Conservation (phyloP, 2,888 invertebrate genomes). For the Ennomos fuscantarius region DNA sequence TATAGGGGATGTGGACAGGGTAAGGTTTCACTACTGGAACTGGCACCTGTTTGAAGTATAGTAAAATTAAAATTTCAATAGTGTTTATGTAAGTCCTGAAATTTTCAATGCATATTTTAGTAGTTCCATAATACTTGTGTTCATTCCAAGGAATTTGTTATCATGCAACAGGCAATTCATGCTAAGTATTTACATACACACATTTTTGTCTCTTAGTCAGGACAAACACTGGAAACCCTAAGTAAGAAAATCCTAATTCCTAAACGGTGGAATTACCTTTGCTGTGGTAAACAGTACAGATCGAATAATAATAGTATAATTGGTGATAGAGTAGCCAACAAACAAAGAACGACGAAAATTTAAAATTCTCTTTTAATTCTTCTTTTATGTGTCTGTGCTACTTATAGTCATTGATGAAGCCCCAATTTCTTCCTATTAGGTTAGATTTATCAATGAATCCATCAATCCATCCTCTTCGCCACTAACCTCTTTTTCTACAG, state of each 20-base stretch:
- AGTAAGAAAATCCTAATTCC: too few relatives aligned
- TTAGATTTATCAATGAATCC: conserved; percentile 5
- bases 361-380: too few relatives aligned
- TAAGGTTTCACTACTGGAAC: conserved; percentile 90
- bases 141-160: conserved; percentile 9
- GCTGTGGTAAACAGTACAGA: too few relatives aligned
- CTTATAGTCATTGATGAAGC: too few relatives aligned
- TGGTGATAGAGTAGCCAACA: too few relatives aligned
- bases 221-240: too few relatives aligned
- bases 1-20: conserved; percentile 89
- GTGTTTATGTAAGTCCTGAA: background rate
- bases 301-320: too few relatives aligned
- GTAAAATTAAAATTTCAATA: background rate
- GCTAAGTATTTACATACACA: conserved; percentile 39
- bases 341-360: too few relatives aligned
- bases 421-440: background rate
- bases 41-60: conserved; percentile 74
- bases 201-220: too few relatives aligned
- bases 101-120: background rate
- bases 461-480: conserved; percentile 7
- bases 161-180: conserved; percentile 38
- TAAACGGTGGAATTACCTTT: too few relatives aligned
- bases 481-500: conserved; percentile 89
- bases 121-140: conserved; percentile 5
- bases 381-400: too few relatives aligned